These are phyloP conservation scores for Grammomys dolichurus DNA, from an alignment of 2,113 vertebrate genomes.

Conservation along the genomic window DNA sequence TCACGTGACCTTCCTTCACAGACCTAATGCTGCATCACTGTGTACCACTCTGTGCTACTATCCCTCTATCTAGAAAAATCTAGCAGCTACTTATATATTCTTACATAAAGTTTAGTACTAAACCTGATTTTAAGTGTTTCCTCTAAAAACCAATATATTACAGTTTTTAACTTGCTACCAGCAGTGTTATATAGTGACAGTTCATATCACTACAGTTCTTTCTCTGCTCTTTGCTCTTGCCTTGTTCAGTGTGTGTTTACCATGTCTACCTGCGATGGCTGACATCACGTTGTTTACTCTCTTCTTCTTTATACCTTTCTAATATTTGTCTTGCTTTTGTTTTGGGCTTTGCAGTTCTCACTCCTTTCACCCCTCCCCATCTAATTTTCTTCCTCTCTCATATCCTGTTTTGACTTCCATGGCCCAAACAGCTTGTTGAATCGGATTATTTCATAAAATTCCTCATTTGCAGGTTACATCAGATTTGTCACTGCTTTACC, in stretches of 20 bases:
- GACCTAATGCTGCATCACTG: neutral
- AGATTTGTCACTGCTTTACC: conserved; percentile 38
- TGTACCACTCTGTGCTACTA: too few species aligned
- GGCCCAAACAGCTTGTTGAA: neutral
- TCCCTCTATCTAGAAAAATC: neutral
- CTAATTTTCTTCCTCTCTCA: neutral
- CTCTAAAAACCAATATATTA: neutral
- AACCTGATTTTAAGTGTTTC: neutral
- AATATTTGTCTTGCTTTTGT: neutral
- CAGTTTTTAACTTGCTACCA: neutral
- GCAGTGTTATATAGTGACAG: neutral
- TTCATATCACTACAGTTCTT: neutral
- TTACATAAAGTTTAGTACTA: neutral
- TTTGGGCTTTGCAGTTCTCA: neutral
- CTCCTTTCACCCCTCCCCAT: neutral
- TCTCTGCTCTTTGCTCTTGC: neutral
- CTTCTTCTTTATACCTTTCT: neutral
- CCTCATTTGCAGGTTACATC: neutral
- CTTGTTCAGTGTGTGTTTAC: neutral
- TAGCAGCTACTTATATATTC: neutral
- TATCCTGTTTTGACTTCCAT: neutral
- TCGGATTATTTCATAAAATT: neutral
- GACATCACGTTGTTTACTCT: neutral
- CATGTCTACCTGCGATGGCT: neutral
- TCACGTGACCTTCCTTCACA: neutral